phyloP scores from a whole-genome alignment of 2,888 invertebrate genomes.

The Drosophila ustulata region DNA sequence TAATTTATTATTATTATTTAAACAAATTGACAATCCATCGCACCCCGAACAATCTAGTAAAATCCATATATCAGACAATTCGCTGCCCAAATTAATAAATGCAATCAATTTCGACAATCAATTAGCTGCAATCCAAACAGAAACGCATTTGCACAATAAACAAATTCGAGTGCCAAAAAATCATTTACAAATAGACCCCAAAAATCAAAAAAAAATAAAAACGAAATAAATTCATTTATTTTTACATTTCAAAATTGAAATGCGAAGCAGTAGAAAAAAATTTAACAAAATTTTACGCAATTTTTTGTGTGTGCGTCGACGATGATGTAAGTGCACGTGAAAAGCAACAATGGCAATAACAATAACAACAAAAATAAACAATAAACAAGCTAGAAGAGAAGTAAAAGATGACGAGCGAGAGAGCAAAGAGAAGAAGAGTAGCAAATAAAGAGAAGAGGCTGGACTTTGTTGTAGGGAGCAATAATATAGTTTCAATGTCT shows the following conservation, averaged over 20 bases:
- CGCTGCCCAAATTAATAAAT: background rate
- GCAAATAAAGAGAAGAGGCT: conserved; percentile 8
- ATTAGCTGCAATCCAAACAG: conserved; percentile 18
- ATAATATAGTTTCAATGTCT: conserved; percentile 17
- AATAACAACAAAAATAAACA: conserved; percentile 26
- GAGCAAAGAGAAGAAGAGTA: background rate
- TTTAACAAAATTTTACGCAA: conserved; percentile 51
- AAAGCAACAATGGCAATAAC: conserved; percentile 44
- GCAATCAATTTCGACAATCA: conserved; percentile 22
- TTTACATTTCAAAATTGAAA: conserved; percentile 54
- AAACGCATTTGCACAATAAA: conserved; percentile 42
- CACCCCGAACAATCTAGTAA: background rate
- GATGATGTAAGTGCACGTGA: conserved; percentile 65
- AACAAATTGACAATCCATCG: background rate
- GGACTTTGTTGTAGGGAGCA: background rate
- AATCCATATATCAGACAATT: conserved; percentile 4
- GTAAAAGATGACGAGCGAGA: background rate
- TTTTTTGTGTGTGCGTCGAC: conserved; percentile 39
- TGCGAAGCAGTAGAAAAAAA: conserved; percentile 40
- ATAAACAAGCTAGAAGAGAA: conserved; percentile 20
- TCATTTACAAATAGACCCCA: conserved; percentile 44
- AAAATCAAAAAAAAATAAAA: conserved; percentile 25
- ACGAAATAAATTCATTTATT: conserved; percentile 25
- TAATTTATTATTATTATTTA: background rate
- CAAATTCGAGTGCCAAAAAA: conserved; percentile 54